Evolutionary conservation across 2,888 invertebrate genomes (phyloP).

Genomic region (Serripes groenlandicus): DNA sequence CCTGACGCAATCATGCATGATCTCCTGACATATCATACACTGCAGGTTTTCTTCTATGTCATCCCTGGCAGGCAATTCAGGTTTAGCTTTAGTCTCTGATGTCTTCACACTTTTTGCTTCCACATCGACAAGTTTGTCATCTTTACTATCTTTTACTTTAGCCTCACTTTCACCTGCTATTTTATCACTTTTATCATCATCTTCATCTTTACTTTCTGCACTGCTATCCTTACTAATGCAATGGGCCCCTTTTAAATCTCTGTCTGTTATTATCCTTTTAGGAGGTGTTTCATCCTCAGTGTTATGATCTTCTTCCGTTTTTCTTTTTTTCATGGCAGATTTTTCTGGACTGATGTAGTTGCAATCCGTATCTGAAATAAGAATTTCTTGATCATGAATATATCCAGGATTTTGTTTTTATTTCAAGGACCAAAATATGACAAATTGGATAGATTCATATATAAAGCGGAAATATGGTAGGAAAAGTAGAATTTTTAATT

Average conservation of each 20-base stretch:
- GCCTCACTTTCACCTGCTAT: background rate
- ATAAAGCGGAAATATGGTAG: too few relatives aligned
- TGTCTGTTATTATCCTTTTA: background rate
- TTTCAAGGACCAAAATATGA: too few relatives aligned
- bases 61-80: slow-evolving; percentile 64
- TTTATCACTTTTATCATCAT: slow-evolving; percentile 19
- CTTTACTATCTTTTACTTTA: background rate
- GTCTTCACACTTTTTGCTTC: background rate
- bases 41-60: slow-evolving; percentile 82
- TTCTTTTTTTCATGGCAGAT: slow-evolving; percentile 37
- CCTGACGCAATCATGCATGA: slow-evolving; percentile 86
- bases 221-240: too few relatives aligned
- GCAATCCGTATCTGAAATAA: slow-evolving; percentile 55
- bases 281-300: background rate
- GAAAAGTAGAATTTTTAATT: too few relatives aligned
- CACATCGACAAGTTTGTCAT: background rate
- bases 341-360: slow-evolving; percentile 55
- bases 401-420: too few relatives aligned
- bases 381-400: too few relatives aligned
- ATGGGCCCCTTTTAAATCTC: too few relatives aligned
- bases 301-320: slow-evolving; percentile 31
- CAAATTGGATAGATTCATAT: too few relatives aligned
- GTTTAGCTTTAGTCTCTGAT: slow-evolving; percentile 6
- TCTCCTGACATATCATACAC: slow-evolving; percentile 85
- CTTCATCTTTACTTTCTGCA: background rate